Evolutionary conservation across 1,140 invertebrate genomes (phyloP).

Genomic region (Drosophila insularis): DNA sequence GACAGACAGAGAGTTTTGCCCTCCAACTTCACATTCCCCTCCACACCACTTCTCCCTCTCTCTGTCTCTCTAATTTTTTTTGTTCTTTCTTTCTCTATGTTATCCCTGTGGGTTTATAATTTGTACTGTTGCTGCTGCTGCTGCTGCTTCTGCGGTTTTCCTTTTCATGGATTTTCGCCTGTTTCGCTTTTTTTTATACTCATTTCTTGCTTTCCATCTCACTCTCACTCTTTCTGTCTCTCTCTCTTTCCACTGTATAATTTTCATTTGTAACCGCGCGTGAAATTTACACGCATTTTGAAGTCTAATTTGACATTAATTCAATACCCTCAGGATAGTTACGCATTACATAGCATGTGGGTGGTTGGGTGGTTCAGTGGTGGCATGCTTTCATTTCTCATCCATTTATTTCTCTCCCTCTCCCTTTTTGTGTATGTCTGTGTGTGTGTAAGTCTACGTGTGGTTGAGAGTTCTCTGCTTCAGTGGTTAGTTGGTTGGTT

Average conservation of each 20-base stretch:
- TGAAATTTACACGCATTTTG: constrained; percentile 78
- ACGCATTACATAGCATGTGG: constrained; percentile 31
- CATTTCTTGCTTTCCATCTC: not conserved
- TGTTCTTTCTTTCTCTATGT: constrained; percentile 10
- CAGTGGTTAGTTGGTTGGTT: constrained; percentile 16
- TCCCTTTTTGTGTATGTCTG: constrained; percentile 2
- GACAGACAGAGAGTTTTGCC: constrained; percentile 13
- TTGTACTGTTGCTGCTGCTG: constrained; percentile 39
- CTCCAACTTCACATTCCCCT: not conserved
- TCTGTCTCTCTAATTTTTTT: not conserved
- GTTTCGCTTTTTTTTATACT: not conserved
- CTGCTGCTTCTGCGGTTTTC: constrained; percentile 38
- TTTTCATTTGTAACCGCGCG: constrained; percentile 65
- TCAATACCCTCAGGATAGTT: constrained; percentile 62
- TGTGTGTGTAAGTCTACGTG: constrained; percentile 1
- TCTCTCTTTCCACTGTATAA: constrained; percentile 35
- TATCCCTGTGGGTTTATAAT: constrained; percentile 58
- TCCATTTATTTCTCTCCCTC: not conserved
- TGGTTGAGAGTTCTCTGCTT: constrained; percentile 11
- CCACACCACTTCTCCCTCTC: not conserved
- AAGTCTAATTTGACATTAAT: constrained; percentile 77
- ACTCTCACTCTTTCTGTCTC: not conserved
- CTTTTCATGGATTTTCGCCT: constrained; percentile 27
- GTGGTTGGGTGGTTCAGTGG: not conserved
- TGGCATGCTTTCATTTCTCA: not conserved